Evolutionary conservation across 1,140 invertebrate species (phyloP).

Genomic region (Aphaenogaster floridana): DNA sequence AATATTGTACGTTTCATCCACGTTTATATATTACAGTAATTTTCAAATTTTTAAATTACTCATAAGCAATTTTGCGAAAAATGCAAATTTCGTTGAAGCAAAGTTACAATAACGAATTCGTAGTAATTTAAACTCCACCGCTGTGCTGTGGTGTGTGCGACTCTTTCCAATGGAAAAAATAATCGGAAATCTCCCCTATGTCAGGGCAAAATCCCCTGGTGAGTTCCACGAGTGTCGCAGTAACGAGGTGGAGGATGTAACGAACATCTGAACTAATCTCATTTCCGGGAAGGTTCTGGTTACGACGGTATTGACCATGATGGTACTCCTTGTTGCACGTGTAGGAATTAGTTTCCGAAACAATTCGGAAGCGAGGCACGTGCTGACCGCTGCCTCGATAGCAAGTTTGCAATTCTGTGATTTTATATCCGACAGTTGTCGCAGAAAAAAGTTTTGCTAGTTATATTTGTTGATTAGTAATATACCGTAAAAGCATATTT

Average conservation of each 20-base stretch:
- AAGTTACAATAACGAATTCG: slow-evolving; percentile 36
- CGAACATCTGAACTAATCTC: slow-evolving; percentile 77
- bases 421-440: neutral
- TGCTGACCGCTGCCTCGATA: slow-evolving; percentile 33
- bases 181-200: slow-evolving; percentile 67
- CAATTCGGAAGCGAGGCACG: slow-evolving; percentile 68
- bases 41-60: slow-evolving; percentile 42
- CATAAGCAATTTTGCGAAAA: neutral
- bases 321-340: slow-evolving; percentile 39
- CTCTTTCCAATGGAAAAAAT: slow-evolving; percentile 70
- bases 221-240: slow-evolving; percentile 56
- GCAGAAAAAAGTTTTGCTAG: neutral
- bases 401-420: slow-evolving; percentile 13
- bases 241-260: slow-evolving; percentile 72
- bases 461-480: neutral
- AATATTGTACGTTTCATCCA: neutral
- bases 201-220: slow-evolving; percentile 52
- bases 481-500: neutral
- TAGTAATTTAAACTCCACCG: slow-evolving; percentile 67
- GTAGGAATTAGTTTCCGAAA: slow-evolving; percentile 75
- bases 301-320: slow-evolving; percentile 69
- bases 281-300: slow-evolving; percentile 69
- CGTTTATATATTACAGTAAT: neutral
- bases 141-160: neutral
- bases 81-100: slow-evolving; percentile 1